Base-by-base conservation (phyloP, 2,888 invertebrate genomes). In the Syrista parreyssii region DNA sequence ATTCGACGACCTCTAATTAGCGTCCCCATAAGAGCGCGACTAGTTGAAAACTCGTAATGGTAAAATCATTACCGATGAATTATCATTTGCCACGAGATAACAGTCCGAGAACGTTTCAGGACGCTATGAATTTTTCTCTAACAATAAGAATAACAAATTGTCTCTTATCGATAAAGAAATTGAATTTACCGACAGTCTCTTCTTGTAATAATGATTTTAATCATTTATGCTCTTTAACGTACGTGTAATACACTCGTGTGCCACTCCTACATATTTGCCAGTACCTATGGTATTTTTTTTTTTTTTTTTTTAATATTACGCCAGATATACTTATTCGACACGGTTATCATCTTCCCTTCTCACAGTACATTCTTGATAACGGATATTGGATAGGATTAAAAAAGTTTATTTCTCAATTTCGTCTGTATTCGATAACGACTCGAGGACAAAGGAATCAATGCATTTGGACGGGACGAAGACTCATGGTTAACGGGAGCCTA, bases 1-100 rank as follows among this genome's bases (percentile, higher is more conserved):
- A 55, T 31, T 33, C 71, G 71, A 33, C 71, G 71, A 71, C 30
- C 71, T 71, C 30, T 71, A 71, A 71, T 71, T 71, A 71, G 33
- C 71, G 71, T 71, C 71, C 12, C 30, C 33, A 15, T 30, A 11
- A 71, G 71, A 31, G 30, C 71, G 31, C 30, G 71, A 32, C 71
- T 15, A 23, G 23, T 55, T 55, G n/a, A n/a, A n/a, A n/a, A n/a
- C n/a, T n/a, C n/a, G n/a, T n/a, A n/a, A n/a, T n/a, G n/a, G n/a
- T n/a, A n/a, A n/a, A n/a, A 55, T 55, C 23, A 55, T 55, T 55
- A 55, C 23, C 23, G 55, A 55, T 55, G 1, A 55, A 55, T 55
- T 55, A 23, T 55, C 9, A 55, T 55, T 15, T 55, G 9, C 55
- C 23, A 23, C 55, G 9, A 55, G 23, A 9, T 55, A 23, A 55